phyloP scores from a whole-genome alignment of 2,888 invertebrate species.

The Leucoma salicis region DNA sequence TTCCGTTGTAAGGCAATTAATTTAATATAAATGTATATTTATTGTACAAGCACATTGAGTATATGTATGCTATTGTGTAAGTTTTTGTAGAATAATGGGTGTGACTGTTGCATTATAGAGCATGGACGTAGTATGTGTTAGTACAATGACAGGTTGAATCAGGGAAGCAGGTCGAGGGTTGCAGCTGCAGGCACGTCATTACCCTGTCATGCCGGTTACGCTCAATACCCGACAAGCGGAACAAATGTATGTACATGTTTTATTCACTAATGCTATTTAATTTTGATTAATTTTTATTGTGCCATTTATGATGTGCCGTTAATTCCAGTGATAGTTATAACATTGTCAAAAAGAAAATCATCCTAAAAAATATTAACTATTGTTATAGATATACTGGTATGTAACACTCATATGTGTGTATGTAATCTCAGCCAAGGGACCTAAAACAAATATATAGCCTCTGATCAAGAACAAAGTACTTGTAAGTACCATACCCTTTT shows the following conservation, averaged over 20 bases:
- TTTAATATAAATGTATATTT: too few relatives aligned
- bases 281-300: slow-evolving; percentile 24
- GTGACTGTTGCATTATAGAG: slow-evolving; percentile 73
- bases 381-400: too few relatives aligned
- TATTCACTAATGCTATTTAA: slow-evolving; percentile 47
- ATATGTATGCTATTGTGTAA: slow-evolving; percentile 23
- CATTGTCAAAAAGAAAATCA: too few relatives aligned
- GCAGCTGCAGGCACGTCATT: slow-evolving; percentile 67
- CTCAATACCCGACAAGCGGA: slow-evolving; percentile 55
- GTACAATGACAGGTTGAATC: slow-evolving; percentile 45
- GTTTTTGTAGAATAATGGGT: slow-evolving; percentile 49
- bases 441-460: slow-evolving; percentile 32
- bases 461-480: slow-evolving; percentile 50
- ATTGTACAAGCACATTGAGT: slow-evolving; percentile 20
- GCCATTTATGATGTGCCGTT: slow-evolving; percentile 13
- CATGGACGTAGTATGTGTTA: too few relatives aligned
- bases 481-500: slow-evolving; percentile 54
- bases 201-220: slow-evolving; percentile 46
- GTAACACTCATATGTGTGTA: not conserved
- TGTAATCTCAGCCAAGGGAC: slow-evolving; percentile 24
- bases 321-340: too few relatives aligned
- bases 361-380: too few relatives aligned
- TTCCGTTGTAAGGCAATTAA: slow-evolving; percentile 1
- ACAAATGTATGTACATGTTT: slow-evolving; percentile 61
- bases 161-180: slow-evolving; percentile 37